These are phyloP conservation scores for Prinia subflava DNA, from an alignment of 2,113 vertebrate species.

Conservation along the genomic window DNA sequence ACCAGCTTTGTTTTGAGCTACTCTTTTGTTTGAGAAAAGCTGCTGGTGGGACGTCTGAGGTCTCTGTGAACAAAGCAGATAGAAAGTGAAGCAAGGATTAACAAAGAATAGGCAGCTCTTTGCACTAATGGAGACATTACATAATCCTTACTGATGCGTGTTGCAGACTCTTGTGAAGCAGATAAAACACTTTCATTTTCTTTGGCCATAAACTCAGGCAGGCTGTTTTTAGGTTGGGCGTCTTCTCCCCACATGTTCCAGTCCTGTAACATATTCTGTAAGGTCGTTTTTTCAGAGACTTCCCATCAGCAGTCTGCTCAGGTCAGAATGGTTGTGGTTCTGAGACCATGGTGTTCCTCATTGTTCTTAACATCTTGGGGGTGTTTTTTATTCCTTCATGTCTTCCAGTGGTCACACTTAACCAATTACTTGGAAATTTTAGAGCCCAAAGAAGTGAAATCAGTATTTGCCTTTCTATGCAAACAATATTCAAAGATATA, in stretches of 20 bases:
- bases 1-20: slow-evolving; percentile 25
- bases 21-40: background rate
- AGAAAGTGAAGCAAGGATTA: background rate
- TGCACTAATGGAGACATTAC: slow-evolving; percentile 24
- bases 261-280: background rate
- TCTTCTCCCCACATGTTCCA: rapidly evolving
- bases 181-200: background rate
- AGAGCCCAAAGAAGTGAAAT: background rate
- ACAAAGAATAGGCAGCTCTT: slow-evolving; percentile 24
- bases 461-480: background rate
- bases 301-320: background rate
- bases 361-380: background rate
- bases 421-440: background rate
- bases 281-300: background rate
- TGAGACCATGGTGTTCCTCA: background rate
- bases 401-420: background rate
- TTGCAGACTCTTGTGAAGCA: background rate
- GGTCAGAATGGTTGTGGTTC: background rate
- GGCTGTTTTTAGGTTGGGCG: background rate
- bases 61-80: slow-evolving; percentile 7
- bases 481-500: background rate
- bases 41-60: background rate
- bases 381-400: background rate
- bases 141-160: background rate
- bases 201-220: background rate